A percentile compares a stretch with the other conserved stretches of the same genome.
Conservation (phyloP, 2,113 vertebrate genomes). For the Quiscalus mexicanus region DNA sequence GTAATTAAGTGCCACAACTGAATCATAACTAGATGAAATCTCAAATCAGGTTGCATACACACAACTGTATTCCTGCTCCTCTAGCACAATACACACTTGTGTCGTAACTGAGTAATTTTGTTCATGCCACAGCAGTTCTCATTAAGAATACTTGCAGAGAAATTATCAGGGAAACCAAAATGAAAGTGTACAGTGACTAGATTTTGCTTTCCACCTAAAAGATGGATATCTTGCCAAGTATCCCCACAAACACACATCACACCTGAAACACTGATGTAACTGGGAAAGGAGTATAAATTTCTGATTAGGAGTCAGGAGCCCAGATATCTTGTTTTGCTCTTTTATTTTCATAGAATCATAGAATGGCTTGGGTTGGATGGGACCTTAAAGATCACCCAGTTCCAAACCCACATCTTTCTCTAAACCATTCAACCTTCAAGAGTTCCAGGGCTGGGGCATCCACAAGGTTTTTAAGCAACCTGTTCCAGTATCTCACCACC, state of each 20-base stretch:
- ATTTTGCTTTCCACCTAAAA: not conserved
- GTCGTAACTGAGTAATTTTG: not conserved
- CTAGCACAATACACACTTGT: not conserved
- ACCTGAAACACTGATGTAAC: not conserved
- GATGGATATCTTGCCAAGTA: not conserved
- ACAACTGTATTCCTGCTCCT: not conserved
- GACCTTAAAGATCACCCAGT: not conserved
- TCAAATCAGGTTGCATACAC: not conserved
- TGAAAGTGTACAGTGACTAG: not conserved
- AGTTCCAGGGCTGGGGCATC: not conserved
- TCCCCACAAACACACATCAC: not conserved
- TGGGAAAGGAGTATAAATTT: not conserved
- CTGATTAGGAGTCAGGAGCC: not conserved
- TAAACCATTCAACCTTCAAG: not conserved
- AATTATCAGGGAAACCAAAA: not conserved
- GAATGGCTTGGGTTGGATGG: not conserved
- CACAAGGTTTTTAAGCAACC: not conserved
- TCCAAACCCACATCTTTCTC: not conserved
- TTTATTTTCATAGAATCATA: not conserved
- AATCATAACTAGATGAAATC: slow-evolving; percentile 55
- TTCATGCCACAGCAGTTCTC: not conserved
- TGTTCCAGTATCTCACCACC: not conserved
- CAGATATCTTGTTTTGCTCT: not conserved
- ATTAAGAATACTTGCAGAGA: not conserved
- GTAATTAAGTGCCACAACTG: slow-evolving; percentile 68